A percentile compares a stretch with the other conserved stretches of the same genome.
These are phyloP conservation scores for Nysson spinosus DNA, from an alignment of 2,888 invertebrate genomes.

Conservation along the genomic window DNA sequence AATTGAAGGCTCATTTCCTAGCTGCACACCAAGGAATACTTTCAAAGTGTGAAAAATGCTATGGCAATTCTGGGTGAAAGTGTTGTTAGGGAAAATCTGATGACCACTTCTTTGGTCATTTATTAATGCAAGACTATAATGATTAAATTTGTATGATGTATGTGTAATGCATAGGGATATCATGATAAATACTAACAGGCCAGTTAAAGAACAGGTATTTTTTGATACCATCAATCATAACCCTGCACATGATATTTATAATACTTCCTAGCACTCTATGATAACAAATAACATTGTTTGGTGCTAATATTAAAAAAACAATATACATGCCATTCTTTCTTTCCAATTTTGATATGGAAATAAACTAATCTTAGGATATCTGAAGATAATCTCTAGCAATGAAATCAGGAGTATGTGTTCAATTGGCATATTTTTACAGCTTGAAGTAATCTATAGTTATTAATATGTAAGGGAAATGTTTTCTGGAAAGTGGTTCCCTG, in stretches of 20 bases:
- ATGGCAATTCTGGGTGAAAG: neutral
- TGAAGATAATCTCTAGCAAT: no score
- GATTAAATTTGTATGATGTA: no score
- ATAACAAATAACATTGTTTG: slow-evolving; percentile 17
- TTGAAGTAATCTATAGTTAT: no score
- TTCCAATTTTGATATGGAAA: neutral
- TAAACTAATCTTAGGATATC: neutral
- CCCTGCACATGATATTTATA: slow-evolving; percentile 19
- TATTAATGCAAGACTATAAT: no score
- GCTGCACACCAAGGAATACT: neutral
- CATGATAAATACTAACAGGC: slow-evolving; percentile 14
- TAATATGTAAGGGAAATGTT: no score
- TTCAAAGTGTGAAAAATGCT: neutral
- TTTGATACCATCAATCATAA: slow-evolving; percentile 20
- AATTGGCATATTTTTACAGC: no score
- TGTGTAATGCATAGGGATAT: no score
- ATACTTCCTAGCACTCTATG: slow-evolving; percentile 8
- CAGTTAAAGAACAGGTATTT: slow-evolving; percentile 34
- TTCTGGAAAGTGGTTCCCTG: no score
- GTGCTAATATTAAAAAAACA: slow-evolving; percentile 26
- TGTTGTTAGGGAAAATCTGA: no score
- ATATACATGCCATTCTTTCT: neutral
- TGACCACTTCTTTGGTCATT: no score
- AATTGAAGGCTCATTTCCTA: slow-evolving; percentile 69
- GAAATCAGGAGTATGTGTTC: no score